These are phyloP conservation scores for Parauchenoglanis punctatus DNA, from an alignment of 2,797 vertebrate species.

Conservation along the genomic window DNA sequence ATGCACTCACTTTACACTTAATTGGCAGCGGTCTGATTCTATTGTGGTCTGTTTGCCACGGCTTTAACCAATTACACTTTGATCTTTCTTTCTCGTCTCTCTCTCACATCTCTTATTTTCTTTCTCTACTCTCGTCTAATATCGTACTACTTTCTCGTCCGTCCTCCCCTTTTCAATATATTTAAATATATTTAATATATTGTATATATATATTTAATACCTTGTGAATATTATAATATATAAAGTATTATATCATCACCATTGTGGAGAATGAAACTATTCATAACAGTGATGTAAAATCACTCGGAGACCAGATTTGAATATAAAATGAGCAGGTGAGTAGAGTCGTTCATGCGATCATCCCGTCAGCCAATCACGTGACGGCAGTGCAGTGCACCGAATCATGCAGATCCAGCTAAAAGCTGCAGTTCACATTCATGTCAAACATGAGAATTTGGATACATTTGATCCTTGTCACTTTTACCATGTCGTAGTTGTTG, in stretches of 20 bases:
- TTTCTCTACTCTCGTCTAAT: background rate
- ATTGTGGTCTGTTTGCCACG: conserved; percentile 35
- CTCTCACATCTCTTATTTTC: conserved; percentile 18
- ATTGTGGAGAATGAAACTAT: background rate
- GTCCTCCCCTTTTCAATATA: background rate
- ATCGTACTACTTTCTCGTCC: background rate
- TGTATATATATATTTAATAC: too few species aligned
- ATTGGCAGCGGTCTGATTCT: conserved; percentile 45
- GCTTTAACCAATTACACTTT: conserved; percentile 48
- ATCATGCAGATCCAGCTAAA: background rate
- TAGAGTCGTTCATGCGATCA: background rate
- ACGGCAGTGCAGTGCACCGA: background rate
- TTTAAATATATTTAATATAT: too few species aligned
- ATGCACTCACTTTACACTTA: conserved; percentile 54
- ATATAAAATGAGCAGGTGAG: background rate
- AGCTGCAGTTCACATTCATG: background rate
- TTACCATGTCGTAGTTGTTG: background rate
- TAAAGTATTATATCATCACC: background rate
- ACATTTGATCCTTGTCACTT: background rate
- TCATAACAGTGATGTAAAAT: background rate
- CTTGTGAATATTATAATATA: background rate
- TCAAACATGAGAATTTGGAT: background rate
- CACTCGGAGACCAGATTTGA: background rate
- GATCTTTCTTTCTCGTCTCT: conserved; percentile 23
- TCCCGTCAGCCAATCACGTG: background rate